Percentiles rank a stretch among this genome's conserved stretches.
These are phyloP conservation scores for Serranus cabrilla DNA, from an alignment of 2,797 vertebrate genomes.

Conservation along the genomic window DNA sequence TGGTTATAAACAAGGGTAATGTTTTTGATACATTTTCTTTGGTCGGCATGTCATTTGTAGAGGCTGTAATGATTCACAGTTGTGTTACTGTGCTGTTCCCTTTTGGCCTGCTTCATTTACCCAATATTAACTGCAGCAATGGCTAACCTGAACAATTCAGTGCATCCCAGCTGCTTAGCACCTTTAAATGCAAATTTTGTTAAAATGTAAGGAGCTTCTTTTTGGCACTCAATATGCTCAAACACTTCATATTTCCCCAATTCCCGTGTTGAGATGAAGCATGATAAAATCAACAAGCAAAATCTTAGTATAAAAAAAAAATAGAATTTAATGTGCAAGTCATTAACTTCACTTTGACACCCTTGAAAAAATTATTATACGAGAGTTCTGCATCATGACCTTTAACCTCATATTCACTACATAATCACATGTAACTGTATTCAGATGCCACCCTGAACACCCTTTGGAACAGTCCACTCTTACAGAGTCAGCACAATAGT, in stretches of 20 bases:
- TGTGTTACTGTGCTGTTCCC: no score
- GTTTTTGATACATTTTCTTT: no score
- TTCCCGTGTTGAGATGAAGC: neutral
- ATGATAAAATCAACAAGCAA: constrained; percentile 23
- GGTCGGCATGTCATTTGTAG: no score
- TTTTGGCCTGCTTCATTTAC: no score
- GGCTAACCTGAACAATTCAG: no score
- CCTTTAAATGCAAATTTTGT: no score
- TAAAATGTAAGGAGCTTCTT: no score
- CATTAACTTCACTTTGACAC: constrained; percentile 71
- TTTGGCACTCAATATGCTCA: no score
- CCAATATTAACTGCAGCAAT: no score
- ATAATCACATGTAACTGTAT: constrained; percentile 46
- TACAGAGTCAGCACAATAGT: constrained; percentile 45
- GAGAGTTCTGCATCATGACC: constrained; percentile 40
- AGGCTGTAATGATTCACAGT: no score
- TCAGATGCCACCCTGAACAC: constrained; percentile 57
- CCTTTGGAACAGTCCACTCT: constrained; percentile 60
- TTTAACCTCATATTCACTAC: constrained; percentile 41
- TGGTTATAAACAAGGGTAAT: no score
- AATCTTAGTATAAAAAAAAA: constrained; percentile 64
- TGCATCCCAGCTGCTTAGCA: no score
- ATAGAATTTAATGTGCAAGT: constrained; percentile 79
- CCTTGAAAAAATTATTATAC: constrained; percentile 50
- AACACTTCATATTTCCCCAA: neutral